These are phyloP conservation scores for Marcusenius ussheri DNA, from an alignment of 2,113 vertebrate species.

Conservation along the genomic window DNA sequence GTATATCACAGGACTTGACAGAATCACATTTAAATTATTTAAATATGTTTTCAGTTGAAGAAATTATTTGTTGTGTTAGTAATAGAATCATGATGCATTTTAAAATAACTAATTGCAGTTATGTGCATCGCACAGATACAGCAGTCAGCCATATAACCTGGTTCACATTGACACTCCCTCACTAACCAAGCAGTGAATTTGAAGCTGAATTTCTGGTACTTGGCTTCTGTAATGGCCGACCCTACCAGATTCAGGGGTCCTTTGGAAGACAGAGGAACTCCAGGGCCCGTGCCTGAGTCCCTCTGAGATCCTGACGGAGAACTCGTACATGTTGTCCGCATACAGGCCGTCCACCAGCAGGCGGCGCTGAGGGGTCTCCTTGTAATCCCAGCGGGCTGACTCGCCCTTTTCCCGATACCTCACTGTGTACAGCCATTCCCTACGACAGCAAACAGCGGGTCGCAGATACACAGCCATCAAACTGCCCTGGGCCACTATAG, in stretches of 20 bases:
- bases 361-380: constrained; percentile 68
- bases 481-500: background rate
- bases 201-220: background rate
- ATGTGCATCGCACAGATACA: background rate
- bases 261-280: constrained; percentile 86
- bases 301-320: constrained; percentile 81
- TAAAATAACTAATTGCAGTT: background rate
- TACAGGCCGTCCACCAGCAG: constrained; percentile 72
- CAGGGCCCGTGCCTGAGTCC: constrained; percentile 77
- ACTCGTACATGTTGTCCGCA: constrained; percentile 93
- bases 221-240: constrained; percentile 11
- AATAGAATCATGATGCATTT: background rate
- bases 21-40: background rate
- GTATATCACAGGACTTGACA: background rate
- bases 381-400: constrained; percentile 89
- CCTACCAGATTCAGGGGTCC: constrained; percentile 90
- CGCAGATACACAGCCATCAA: background rate
- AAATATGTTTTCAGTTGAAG: background rate
- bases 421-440: constrained; percentile 73
- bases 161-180: background rate
- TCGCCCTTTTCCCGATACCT: constrained; percentile 93
- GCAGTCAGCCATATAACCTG: background rate
- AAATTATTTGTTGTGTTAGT: background rate
- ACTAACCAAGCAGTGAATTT: background rate
- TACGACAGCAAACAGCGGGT: background rate